Percentiles rank a stretch among this genome's conserved stretches.
Evolutionary conservation across 2,797 vertebrate species (phyloP).

Genomic region (Hapalemur alaotrensis): DNA sequence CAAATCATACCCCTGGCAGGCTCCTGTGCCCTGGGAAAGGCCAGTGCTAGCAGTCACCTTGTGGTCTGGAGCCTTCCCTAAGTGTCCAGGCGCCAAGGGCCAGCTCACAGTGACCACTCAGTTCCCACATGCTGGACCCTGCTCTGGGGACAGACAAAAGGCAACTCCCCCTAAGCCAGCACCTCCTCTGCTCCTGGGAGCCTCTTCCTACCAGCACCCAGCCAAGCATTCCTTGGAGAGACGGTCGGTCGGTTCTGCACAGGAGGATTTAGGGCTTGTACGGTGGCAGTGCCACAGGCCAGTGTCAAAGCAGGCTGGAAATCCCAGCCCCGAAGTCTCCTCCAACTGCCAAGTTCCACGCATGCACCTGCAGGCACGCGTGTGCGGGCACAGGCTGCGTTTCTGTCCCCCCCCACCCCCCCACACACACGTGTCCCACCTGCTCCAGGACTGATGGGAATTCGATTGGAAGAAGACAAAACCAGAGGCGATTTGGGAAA

Average conservation of each 20-base stretch:
- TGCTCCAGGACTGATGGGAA: neutral
- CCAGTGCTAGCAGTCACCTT: too few relatives aligned
- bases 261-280: neutral
- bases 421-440: neutral
- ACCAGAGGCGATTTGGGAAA: rapidly evolving
- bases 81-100: neutral
- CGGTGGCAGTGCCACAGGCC: neutral
- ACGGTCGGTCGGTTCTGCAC: neutral
- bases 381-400: neutral
- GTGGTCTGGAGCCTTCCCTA: neutral
- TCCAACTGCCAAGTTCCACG: rapidly evolving
- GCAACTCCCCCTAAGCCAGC: rapidly evolving
- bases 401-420: rapidly evolving
- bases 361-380: rapidly evolving
- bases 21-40: neutral
- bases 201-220: neutral
- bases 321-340: neutral
- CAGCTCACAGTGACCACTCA: neutral
- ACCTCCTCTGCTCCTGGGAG: neutral
- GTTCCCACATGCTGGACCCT: neutral
- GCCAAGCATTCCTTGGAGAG: neutral
- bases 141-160: neutral
- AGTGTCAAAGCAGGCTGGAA: neutral
- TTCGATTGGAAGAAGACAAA: rapidly evolving
- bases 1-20: neutral